Conservation (phyloP, 2,797 vertebrate species). For the Leptodactylus fallax region DNA sequence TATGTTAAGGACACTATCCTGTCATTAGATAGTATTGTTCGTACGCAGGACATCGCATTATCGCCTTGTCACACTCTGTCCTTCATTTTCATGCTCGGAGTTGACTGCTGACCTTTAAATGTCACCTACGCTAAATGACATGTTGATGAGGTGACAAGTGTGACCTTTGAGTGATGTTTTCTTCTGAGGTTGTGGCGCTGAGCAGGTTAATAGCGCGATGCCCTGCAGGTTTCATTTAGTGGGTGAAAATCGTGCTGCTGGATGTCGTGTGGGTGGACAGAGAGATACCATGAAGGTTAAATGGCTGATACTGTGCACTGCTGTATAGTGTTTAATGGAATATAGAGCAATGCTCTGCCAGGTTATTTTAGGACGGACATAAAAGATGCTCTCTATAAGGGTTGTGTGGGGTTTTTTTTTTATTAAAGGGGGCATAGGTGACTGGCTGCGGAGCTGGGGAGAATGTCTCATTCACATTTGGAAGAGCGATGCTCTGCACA, state of each 20-base stretch:
- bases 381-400: background rate
- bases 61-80: constrained; percentile 46
- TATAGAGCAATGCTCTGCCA: background rate
- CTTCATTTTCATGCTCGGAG: constrained; percentile 50
- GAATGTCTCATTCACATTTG: background rate
- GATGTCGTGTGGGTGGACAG: constrained; percentile 10
- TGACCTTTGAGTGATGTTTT: constrained; percentile 55
- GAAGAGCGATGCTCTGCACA: background rate
- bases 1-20: background rate
- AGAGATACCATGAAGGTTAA: background rate
- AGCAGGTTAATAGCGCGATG: constrained; percentile 37
- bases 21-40: constrained; percentile 18
- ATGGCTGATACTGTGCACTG: background rate
- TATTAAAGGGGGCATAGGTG: background rate
- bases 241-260: background rate
- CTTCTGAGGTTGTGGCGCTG: background rate
- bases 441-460: background rate
- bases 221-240: constrained; percentile 33
- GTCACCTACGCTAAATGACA: constrained; percentile 56
- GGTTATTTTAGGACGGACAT: background rate
- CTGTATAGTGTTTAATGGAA: background rate
- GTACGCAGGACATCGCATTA: constrained; percentile 32
- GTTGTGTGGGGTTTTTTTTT: no score
- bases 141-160: constrained; percentile 49
- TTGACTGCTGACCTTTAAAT: constrained; percentile 62